Evolutionary conservation across 2,888 invertebrate genomes (phyloP), one percentile per base, ranked within the genome.

Genomic region (Lasioglossum zephyrum): DNA sequence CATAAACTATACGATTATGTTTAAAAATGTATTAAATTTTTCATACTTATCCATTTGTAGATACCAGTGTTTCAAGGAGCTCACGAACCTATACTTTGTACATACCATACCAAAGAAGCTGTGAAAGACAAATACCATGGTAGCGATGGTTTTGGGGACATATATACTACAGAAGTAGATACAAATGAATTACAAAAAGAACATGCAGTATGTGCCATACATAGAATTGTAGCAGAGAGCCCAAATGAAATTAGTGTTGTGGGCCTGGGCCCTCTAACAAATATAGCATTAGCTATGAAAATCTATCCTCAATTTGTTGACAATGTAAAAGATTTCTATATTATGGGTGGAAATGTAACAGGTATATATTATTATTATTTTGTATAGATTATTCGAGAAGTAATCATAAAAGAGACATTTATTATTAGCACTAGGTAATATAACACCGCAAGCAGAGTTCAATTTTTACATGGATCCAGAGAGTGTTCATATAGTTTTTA

Each of bases 381-480:
- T 53, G 31, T 11, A 47, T 39, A n/a, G 18, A 44, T 53, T 73
- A 75, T 3, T 66, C 41, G 13, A 77, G 44, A 70, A 53, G 8
- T 60, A 36, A 44, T 73, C 11, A 69, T 73, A 41, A 36, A 36
- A 41, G 11, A 41, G 5, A 41, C 13, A 26, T 66, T 13, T 53
- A 47, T 73, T 60, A 36, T 60, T 36, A 89, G 88, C 85, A 44
- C 75, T 36, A 18, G 89, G 82, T 31, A 97, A 97, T 92, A 94
- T 95, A 39, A 96, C 96, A 2, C 93, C 96, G 2, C 95, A 96
- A 66, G 97, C 97, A 0, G 98, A 98, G 94, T 98, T 97, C 92
- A 98, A 98, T 95, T 98, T 98, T 93, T 96, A 96, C 89, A 95
- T 95, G 39, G 98, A 98, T 95, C 97, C 98, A 0, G 98, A 98